Base-by-base conservation (phyloP, 2,888 invertebrate species). In the Pocota personata region DNA sequence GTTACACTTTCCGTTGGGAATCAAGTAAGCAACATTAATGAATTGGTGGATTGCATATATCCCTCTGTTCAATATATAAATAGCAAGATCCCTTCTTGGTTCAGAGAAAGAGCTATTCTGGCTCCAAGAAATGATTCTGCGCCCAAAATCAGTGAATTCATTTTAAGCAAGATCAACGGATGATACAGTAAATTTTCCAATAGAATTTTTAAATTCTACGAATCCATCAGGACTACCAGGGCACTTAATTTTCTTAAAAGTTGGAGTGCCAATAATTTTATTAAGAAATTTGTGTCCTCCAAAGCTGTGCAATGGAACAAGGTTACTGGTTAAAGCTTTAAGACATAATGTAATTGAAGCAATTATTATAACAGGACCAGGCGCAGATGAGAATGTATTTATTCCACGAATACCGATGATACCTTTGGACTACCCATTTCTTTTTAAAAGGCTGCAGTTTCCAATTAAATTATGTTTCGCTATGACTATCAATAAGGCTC, bases 361-460 rank as follows among this genome's bases (percentile, higher is more conserved):
- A 1, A 72, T 43, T 10, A 62, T 78, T 35, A 58, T 83, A 10
- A 73, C 32, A 27, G 69, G 78, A 14, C 58, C 50, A 50, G 52
- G 30, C 24, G 32, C 60, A 66, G 69, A 64, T 12, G 76, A 88
- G 35, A 12, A 46, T 32, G 89, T 90, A 21, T 62, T 50, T 46
- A 77, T 91, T 67, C 90, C 90, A 80, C 87, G 89, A 12, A 90
- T 90, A 57, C 90, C 90, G 46, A 89, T 90, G 88, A 90, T 90
- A 67, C 89, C 89, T 50, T 89, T 87, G 3, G 88, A 91, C 86
- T 52, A 88, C 48, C 89, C 89, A 76, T 87, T 91, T 69, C 67
- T 87, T 76, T 91, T 91, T 71, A 90, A 89, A 87, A 69, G 90
- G 19, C 16, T 89, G 27, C 90, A 91, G 80, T 90, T 90, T 87